phyloP scores from a whole-genome alignment of 1,140 invertebrate species.

The Tetraneura akinire region DNA sequence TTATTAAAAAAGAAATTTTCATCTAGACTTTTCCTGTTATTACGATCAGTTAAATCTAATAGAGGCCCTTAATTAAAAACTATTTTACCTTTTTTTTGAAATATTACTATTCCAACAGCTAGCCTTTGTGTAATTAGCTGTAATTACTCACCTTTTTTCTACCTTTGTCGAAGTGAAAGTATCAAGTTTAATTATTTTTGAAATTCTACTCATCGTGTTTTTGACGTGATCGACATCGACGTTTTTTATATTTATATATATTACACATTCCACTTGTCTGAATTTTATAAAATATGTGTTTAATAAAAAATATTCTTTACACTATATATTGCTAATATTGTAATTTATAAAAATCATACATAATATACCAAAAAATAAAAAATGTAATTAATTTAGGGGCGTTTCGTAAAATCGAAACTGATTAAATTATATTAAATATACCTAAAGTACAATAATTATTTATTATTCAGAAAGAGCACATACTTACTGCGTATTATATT shows the following conservation, averaged over 20 bases:
- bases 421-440: no score
- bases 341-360: no score
- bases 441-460: no score
- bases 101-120: background rate
- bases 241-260: slow-evolving; percentile 2
- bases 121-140: background rate
- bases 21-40: no score
- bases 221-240: background rate
- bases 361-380: no score
- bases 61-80: slow-evolving; percentile 35
- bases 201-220: background rate
- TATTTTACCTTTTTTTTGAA: background rate
- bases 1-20: no score
- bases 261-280: slow-evolving; percentile 28
- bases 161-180: background rate
- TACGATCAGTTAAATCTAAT: background rate
- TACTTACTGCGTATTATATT: no score
- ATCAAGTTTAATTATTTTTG: slow-evolving; percentile 38
- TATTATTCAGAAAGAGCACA: no score
- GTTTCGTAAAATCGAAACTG: no score
- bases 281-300: slow-evolving; percentile 14
- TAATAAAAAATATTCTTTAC: background rate
- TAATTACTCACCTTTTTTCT: slow-evolving; percentile 7
- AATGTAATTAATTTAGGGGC: no score
- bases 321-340: no score